phyloP scores from a whole-genome alignment of 1,140 invertebrate genomes.

The Drosophila elegans region DNA sequence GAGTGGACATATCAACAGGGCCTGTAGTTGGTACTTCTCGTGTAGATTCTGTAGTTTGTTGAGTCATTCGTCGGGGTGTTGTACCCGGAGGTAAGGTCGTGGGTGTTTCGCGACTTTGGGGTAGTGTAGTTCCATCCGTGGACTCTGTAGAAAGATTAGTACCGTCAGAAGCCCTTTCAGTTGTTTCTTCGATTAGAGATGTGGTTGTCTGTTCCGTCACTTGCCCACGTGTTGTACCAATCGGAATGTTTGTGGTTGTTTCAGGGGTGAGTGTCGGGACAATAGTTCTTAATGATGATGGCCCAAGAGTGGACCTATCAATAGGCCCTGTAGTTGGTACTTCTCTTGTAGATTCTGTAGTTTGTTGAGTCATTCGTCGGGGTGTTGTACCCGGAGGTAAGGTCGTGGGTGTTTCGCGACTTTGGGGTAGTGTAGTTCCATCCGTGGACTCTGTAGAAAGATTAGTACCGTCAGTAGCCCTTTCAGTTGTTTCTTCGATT shows the following conservation, averaged over 20 bases:
- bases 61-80: not conserved
- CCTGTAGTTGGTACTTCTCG: not conserved
- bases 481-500: too few species aligned
- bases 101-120: not conserved
- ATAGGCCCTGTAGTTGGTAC: too few species aligned
- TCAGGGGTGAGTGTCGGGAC: not conserved
- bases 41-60: not conserved
- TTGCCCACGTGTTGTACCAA: not conserved
- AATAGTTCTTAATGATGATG: not conserved
- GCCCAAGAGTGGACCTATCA: not conserved
- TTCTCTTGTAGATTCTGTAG: not conserved
- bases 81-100: not conserved
- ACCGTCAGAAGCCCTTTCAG: not conserved
- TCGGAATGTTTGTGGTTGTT: not conserved
- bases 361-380: too few species aligned
- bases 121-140: not conserved
- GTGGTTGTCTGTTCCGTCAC: not conserved
- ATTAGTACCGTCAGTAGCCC: too few species aligned
- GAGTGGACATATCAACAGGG: too few species aligned
- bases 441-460: too few species aligned
- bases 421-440: too few species aligned
- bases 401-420: too few species aligned
- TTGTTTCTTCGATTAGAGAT: not conserved
- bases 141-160: not conserved
- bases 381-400: too few species aligned